Base-by-base conservation (phyloP, 2,888 invertebrate species). In the Chrysolina oricalcia region DNA sequence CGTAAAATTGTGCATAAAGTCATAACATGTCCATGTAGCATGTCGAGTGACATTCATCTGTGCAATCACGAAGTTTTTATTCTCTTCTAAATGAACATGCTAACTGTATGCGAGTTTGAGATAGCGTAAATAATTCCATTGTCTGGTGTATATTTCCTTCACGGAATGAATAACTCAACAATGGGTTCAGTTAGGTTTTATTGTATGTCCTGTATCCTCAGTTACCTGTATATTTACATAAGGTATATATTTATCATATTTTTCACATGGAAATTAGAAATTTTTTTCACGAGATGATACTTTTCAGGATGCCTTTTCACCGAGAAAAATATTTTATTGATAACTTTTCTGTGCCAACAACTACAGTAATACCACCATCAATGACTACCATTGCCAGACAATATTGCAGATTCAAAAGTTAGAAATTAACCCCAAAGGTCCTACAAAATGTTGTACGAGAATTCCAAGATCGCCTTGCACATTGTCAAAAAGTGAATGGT, bases 41-140 rank as follows among this genome's bases (percentile, higher is more conserved):
- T 65, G 65, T 43, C 65, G 41, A 23, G 65, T 65, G 65, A 43
- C 65, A 65, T 65, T 65, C 46, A 65, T 65, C 43, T 65, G 23
- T 9, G 23, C 65, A 65, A 65, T 65, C 21, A 65, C 11, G 53
- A 53, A 53, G 0, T 21, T 53, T 21, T 53, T 53, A 59, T 50
- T 67, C 67, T 23, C 67, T 50, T 67, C 67, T 27, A 67, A 50
- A 68, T 15, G 40, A 59, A 21, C 50, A 56, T 40, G 27, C 40
- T 74, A 72, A 77, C 74, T 72, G 74, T 74, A 69, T 50, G 50
- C 62, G 71, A 66, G 68, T 72, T 74, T 70, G 72, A 72, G 74
- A 65, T 77, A 72, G 77, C 77, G 77, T 73, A 63, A 77, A 77
- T 62, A 72, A 77, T 66, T 43, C 69, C 48, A 69, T 69, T 72